Base-by-base conservation (phyloP, 2,113 vertebrate species). In the Ptyas mucosa region DNA sequence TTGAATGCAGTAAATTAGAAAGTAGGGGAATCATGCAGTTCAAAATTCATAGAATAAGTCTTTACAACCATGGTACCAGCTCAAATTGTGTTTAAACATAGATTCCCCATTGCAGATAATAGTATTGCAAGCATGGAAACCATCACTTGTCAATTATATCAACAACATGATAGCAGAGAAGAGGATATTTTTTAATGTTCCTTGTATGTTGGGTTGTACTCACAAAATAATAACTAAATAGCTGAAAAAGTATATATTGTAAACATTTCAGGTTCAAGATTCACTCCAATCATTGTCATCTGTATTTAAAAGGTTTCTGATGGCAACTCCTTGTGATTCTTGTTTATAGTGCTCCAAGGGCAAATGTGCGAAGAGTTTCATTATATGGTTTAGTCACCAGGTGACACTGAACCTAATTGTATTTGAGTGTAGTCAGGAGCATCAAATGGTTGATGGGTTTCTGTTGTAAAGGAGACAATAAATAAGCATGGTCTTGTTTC, bases 1-100 rank as follows among this genome's bases (percentile, higher is more conserved):
- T 20, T 1, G 12, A 94, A 24, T 64, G 26, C 49, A 93, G 91
- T 39, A 92, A 95, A 94, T 91, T 95, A 93, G 14, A 94, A 85
- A 57, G 93, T 93, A 34, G 90, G 91, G 61, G 26, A 7, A 21
- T 5, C 92, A 92, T 34, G 85, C 53, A 53, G 57, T 26, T 93
- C 93, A 75, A 75, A 75, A 34, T 75, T 8, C n/a, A 8, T 75
- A 75, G 69, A 15, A 8, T 18, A 20, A 75, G 6, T 34, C 69
- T 75, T n/a, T 18, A 75, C 69, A 34, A 34, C 8, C 69, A 75
- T 34, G 15, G 2, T 69, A 69, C 61, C 61, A 69, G 29, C 11
- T 69, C 29, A 3, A 69, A 29, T n/a, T 69, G 61, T n/a, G 29
- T 69, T n/a, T 64, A 64, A 29, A 75, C 5, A n/a, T 34, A 75